Conservation (phyloP, 2,113 vertebrate species). For the Nannospalax galili region DNA sequence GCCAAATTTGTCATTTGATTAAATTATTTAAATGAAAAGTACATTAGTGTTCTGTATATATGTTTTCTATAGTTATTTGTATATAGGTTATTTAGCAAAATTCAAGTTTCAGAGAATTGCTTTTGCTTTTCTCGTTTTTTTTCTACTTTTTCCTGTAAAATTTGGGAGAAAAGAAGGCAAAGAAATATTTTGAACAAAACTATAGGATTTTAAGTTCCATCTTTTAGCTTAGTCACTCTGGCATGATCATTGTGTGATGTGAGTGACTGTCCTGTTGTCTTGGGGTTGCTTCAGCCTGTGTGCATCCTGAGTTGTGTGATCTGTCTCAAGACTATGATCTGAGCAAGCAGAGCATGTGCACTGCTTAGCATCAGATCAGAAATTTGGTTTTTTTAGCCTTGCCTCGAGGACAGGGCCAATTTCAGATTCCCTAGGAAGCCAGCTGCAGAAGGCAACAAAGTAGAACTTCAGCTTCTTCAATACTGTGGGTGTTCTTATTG, state of each 20-base stretch:
- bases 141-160: slow-evolving; percentile 39
- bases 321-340: slow-evolving; percentile 28
- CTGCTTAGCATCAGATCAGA: slow-evolving; percentile 40
- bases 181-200: slow-evolving; percentile 39
- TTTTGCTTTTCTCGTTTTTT: slow-evolving; percentile 35
- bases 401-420: slow-evolving; percentile 54
- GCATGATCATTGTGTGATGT: not conserved
- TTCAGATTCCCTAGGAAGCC: slow-evolving; percentile 57
- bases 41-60: slow-evolving; percentile 36
- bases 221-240: not conserved
- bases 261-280: not conserved
- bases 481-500: not conserved
- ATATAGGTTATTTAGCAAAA: slow-evolving; percentile 56
- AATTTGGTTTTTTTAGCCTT: slow-evolving; percentile 25
- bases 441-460: slow-evolving; percentile 25
- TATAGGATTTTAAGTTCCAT: slow-evolving; percentile 37
- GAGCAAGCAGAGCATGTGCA: not conserved
- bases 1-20: slow-evolving; percentile 44
- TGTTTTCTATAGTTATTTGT: slow-evolving; percentile 56
- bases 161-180: not conserved
- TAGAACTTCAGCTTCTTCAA: not conserved
- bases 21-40: slow-evolving; percentile 48
- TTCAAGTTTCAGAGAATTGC: slow-evolving; percentile 47
- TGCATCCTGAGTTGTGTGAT: slow-evolving; percentile 31
- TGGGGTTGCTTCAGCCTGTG: not conserved